Evolutionary conservation across 1,140 invertebrate genomes (phyloP), one percentile per base, ranked within the genome.

Genomic region (Paramacrobiotus metropolitanus): DNA sequence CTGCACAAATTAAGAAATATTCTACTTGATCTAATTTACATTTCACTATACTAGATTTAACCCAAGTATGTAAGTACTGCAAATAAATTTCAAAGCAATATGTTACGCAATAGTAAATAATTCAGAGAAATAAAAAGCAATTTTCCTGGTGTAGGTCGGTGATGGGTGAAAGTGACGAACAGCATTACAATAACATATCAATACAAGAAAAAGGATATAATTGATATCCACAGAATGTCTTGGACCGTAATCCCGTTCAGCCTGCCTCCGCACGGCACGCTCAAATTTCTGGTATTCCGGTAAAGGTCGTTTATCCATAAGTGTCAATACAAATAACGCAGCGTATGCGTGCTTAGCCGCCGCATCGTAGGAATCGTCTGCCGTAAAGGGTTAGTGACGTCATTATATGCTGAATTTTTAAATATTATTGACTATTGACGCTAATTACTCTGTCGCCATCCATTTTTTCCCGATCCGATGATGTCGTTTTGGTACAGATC

Each of bases 261-360:
- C 48, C 28, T 20, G 48, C 24, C 28, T 24, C 15, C 48, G 48
- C 48, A 55, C 48, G 15, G 15, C 48, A 15, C 24, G 15, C 48
- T 55, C 15, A 24, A 55, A 55, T 24, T 55, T 15, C 24, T 55
- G 48, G 24, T 55, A 55, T 24, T 15, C 24, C 15, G 48, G 48
- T 24, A 55, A 24, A 55, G 48, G 48, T 15, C 48, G 48, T 24
- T 55, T 55, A 24, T 55, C 48, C 48, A 55, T 55, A 15, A 55
- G 24, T 4, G 48, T 55, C 24, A 55, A 24, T 15, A 55, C 28
- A 24, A 55, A 55, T 9, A 55, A 24, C 28, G 48, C 15, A 9
- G 24, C 24, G 48, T 55, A 55, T 9, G 48, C 48, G 48, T 55
- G 48, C 48, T 24, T 55, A 4, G 48, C 48, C 48, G 15, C 48